Base-by-base conservation (phyloP, 2,888 invertebrate species). In the Lottia scabra region DNA sequence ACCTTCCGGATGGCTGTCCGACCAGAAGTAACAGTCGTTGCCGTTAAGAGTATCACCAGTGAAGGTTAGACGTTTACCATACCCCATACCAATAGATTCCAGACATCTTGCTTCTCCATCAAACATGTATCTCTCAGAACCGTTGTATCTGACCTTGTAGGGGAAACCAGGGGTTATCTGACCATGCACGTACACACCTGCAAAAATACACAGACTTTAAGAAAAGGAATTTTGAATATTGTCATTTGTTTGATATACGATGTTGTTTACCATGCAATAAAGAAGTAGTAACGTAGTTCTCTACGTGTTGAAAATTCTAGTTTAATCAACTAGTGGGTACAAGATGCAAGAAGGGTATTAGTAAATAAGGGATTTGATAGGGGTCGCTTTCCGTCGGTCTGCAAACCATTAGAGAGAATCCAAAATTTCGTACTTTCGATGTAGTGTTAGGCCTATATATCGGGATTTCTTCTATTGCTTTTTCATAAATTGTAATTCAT, bases 61-160 rank as follows among this genome's bases (percentile, higher is more conserved):
- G 89, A 95, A 94, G 1, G 94, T 94, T 76, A 94, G 91, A 64
- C 94, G 91, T 74, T 94, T 92, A 8, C 94, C 93, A 86, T 93
- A 94, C 12, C 95, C 94, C 83, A 93, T 92, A 0, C 94, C 94
- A 81, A 94, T 93, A 43, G 92, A 92, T 79, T 92, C 91, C 71
- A 95, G 91, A 10, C 92, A 92, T 69, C 94, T 90, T 46, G 94
- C 93, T 85, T 92, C 92, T n/a, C 93, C 93, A 78, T 91, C 91
- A 86, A 94, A 94, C 79, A 94, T 90, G 87, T 92, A 92, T 56
- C 92, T 91, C 65, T 92, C 92, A n/a, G 83, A 82, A 26, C 79
- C 80, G 23, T 81, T 68, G 2, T 93, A 93, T 8, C 94, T 92
- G 6, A 94, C 93, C 75, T 92, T 92, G 91, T 94, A 94, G 88